Evolutionary conservation across 2,797 vertebrate genomes (phyloP).

Genomic region (Scomberomorus guttatus): DNA sequence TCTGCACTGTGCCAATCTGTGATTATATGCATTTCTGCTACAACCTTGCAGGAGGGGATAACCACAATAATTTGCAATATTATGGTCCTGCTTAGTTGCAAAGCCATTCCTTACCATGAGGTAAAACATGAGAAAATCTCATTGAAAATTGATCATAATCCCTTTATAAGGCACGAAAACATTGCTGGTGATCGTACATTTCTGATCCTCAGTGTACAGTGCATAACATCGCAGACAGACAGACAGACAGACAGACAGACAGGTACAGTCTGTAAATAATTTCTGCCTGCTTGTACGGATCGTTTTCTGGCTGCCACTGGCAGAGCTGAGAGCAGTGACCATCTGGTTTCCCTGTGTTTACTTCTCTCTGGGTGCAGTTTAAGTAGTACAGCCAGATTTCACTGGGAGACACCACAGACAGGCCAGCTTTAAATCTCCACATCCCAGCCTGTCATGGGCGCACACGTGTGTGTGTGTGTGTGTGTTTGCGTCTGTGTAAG

Average conservation of each 20-base stretch:
- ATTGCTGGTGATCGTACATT: constrained; percentile 5
- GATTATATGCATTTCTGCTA: background rate
- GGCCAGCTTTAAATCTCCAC: constrained; percentile 57
- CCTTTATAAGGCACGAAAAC: background rate
- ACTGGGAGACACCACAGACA: constrained; percentile 63
- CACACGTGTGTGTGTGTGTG: constrained; percentile 1
- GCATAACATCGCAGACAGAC: constrained; percentile 22
- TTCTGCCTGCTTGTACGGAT: constrained; percentile 55
- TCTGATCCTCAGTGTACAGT: constrained; percentile 5
- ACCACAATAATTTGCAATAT: background rate
- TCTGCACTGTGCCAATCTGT: no score
- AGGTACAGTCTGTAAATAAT: constrained; percentile 46
- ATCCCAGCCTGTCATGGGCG: constrained; percentile 43
- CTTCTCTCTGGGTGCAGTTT: constrained; percentile 65
- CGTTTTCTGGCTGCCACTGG: constrained; percentile 60
- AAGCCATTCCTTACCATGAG: no score
- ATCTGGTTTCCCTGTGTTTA: constrained; percentile 77
- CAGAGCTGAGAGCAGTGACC: constrained; percentile 60
- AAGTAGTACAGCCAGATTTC: constrained; percentile 67
- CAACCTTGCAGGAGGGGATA: background rate
- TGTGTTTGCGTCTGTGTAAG: constrained; percentile 6
- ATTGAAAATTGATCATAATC: background rate
- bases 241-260: constrained; percentile 27
- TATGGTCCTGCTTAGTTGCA: background rate
- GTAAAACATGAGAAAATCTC: background rate